Conservation (phyloP, 2,888 invertebrate species). For the Troilus luridus region DNA sequence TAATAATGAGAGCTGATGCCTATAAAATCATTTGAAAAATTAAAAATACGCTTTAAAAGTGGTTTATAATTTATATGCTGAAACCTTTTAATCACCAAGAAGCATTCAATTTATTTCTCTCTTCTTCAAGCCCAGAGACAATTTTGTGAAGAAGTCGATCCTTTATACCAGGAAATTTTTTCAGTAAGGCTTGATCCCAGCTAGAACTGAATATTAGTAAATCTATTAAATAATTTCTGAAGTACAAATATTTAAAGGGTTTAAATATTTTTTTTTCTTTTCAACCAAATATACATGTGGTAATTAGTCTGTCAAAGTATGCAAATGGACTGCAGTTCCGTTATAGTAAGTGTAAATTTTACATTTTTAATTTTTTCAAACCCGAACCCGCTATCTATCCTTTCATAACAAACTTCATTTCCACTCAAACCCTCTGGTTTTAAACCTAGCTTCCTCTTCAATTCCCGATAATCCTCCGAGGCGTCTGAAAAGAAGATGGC, state of each 20-base stretch:
- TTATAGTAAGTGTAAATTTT: too few species aligned
- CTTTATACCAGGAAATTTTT: conserved; percentile 40
- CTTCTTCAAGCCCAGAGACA: conserved; percentile 25
- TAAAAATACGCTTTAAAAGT: background rate
- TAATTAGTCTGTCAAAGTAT: too few species aligned
- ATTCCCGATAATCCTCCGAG: too few species aligned
- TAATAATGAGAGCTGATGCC: background rate
- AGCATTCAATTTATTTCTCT: background rate
- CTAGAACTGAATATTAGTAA: conserved; percentile 5
- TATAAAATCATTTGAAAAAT: background rate
- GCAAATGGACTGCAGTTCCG: too few species aligned
- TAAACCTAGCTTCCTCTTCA: too few species aligned
- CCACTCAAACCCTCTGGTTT: too few species aligned
- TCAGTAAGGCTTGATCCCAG: conserved; percentile 7
- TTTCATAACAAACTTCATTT: too few species aligned
- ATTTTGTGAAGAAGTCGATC: conserved; percentile 17
- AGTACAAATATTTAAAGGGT: background rate
- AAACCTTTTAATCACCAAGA: background rate
- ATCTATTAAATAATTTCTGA: background rate
- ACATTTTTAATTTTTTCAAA: too few species aligned
- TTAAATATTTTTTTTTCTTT: too few species aligned
- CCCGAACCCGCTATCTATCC: too few species aligned
- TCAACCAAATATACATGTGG: too few species aligned
- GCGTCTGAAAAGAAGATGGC: too few species aligned
- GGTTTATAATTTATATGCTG: background rate